phyloP scores from a whole-genome alignment of 1,140 invertebrate genomes.

The Drosophila yakuba region DNA sequence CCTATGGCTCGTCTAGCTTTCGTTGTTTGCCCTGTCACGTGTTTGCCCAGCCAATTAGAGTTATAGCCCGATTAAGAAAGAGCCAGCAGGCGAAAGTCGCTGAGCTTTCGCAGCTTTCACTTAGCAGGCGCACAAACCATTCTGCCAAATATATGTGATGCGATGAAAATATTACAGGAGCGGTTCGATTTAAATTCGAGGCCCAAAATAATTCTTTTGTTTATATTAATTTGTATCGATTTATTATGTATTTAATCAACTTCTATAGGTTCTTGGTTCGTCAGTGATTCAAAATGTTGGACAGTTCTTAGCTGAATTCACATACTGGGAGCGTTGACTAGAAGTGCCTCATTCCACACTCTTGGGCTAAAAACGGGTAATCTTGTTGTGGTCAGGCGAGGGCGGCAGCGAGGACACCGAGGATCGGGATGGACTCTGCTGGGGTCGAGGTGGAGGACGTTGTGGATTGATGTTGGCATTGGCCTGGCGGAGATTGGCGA shows the following conservation, averaged over 20 bases:
- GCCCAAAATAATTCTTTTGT: too few relatives aligned
- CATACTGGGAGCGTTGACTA: conserved; percentile 64
- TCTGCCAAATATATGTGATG: background rate
- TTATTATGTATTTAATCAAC: conserved; percentile 44
- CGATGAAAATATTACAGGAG: background rate
- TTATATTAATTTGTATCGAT: background rate
- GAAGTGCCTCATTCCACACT: conserved; percentile 30
- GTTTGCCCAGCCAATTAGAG: conserved; percentile 66
- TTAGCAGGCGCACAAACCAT: conserved; percentile 47
- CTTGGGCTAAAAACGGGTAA: conserved; percentile 69
- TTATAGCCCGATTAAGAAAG: conserved; percentile 19
- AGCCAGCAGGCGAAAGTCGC: conserved; percentile 1
- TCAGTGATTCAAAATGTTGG: conserved; percentile 26
- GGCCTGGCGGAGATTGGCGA: conserved; percentile 82
- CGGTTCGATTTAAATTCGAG: background rate
- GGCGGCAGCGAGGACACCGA: conserved; percentile 74
- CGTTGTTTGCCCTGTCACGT: conserved; percentile 54
- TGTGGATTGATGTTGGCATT: conserved; percentile 80
- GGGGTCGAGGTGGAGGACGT: conserved; percentile 69
- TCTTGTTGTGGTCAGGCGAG: conserved; percentile 77
- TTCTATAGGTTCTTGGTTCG: conserved; percentile 38
- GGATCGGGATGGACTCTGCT: conserved; percentile 69
- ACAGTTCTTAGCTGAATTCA: conserved; percentile 40
- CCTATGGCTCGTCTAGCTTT: background rate
- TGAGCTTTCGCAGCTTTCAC: conserved; percentile 50